Base-by-base conservation (phyloP, 2,888 invertebrate genomes). In the Oscheius sp. region DNA sequence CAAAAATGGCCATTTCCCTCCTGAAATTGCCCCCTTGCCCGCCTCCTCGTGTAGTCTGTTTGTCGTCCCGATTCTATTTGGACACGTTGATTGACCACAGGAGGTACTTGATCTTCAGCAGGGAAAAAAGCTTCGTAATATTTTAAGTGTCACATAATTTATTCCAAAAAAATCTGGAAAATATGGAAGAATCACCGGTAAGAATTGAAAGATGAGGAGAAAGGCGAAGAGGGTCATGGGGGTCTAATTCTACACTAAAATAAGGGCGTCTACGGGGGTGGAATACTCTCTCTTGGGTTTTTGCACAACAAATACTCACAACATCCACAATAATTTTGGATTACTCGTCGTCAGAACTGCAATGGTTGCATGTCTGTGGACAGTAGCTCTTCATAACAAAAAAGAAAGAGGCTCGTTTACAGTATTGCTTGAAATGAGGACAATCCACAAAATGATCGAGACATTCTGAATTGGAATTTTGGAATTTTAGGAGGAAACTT, bases 321-420 rank as follows among this genome's bases (percentile, higher is more conserved):
- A 43, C 43, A 41, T 43, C n/a, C 43, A 35, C 18, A 6, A 2
- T 25, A n/a, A n/a, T 29, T 16, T 7, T n/a, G 43, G 41, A 12
- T 35, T 49, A 66, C 52, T 52, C 66, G 49, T 69, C 69, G 23
- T 69, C 69, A 25, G 69, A 6, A 13, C 21, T 18, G 63, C 84
- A 84, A 64, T 80, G 81, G 21, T 80, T 75, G 72, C 88, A 88
- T 23, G 88, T 87, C 64, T 75, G 73, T 16, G 87, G 87, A 72
- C 88, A 88, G 66, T 88, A 88, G 41, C 82, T 76, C 72, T 88
- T 88, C 88, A 88, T 88, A 46, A 88, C 86, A 72, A 86, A 87
- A 74, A 83, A 86, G 80, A 88, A 88, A 3, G 85, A 86, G 6
- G 84, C 82, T 53, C 84, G 81, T 13, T 80, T 76, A 72, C 88